These are phyloP conservation scores for Nothobranchius furzeri DNA, from an alignment of 2,113 vertebrate genomes.

Conservation along the genomic window DNA sequence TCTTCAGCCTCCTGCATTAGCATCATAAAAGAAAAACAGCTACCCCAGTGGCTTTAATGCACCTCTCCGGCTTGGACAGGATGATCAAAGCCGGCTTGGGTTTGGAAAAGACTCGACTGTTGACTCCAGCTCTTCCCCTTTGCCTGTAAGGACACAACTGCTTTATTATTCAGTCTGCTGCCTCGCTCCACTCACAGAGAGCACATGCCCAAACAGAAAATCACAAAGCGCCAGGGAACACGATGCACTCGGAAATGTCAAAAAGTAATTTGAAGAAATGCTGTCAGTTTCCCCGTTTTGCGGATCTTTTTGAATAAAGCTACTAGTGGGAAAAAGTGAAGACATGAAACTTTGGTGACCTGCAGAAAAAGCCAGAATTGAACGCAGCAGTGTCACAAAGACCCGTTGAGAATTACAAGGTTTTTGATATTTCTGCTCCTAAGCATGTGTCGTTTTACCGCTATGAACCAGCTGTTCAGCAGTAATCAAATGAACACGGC, in stretches of 20 bases:
- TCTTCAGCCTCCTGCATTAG: conserved; percentile 29
- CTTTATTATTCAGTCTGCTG: conserved; percentile 45
- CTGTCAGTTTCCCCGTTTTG: conserved; percentile 34
- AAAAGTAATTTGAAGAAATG: neutral
- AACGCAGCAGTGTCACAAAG: no score
- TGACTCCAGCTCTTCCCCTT: conserved; percentile 37
- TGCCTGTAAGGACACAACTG: conserved; percentile 30
- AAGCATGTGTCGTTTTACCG: no score
- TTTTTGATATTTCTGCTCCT: no score
- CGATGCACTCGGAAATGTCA: conserved; percentile 5
- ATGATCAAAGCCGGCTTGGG: conserved; percentile 64
- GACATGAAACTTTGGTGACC: conserved; percentile 1
- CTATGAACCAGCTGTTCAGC: no score
- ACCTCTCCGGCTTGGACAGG: conserved; percentile 35
- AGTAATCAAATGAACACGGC: no score
- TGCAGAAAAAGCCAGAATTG: neutral
- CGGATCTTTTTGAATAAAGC: neutral
- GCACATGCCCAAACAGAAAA: conserved; percentile 44
- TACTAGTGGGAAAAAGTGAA: neutral
- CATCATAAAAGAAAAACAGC: conserved; percentile 41
- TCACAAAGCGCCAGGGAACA: conserved; percentile 31
- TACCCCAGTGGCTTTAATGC: conserved; percentile 37
- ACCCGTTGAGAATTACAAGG: no score
- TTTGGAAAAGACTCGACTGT: conserved; percentile 51
- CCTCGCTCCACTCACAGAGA: conserved; percentile 49